Evolutionary conservation across 2,113 vertebrate species (phyloP).

Genomic region (Henicopernis longicauda): DNA sequence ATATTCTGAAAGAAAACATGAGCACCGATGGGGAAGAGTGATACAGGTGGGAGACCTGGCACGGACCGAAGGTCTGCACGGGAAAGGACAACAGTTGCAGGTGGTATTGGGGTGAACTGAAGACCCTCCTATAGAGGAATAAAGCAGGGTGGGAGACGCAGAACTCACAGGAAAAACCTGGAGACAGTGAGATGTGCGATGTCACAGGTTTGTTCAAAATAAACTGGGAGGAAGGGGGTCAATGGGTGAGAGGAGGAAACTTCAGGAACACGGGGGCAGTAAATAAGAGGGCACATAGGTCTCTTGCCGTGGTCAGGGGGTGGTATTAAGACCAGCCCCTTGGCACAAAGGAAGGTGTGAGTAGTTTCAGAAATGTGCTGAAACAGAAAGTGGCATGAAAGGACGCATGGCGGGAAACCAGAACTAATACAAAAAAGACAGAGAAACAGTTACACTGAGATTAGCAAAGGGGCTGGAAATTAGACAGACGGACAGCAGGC

Average conservation of each 20-base stretch:
- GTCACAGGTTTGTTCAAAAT: not conserved
- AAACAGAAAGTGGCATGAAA: not conserved
- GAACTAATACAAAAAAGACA: not conserved
- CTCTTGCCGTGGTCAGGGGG: rapidly evolving
- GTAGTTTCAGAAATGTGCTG: not conserved
- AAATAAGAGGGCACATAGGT: not conserved
- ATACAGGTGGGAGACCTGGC: not conserved
- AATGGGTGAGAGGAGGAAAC: not conserved
- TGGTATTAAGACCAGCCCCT: not conserved
- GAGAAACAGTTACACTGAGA: not conserved
- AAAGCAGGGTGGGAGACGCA: not conserved
- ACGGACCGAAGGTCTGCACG: not conserved
- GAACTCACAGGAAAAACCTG: not conserved
- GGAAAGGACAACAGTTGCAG: not conserved
- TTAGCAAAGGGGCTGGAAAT: not conserved
- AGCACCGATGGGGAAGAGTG: not conserved
- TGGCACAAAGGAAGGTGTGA: not conserved
- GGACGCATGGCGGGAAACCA: not conserved
- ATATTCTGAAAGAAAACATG: not conserved
- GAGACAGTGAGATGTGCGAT: not conserved
- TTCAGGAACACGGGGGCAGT: not conserved
- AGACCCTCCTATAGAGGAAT: not conserved
- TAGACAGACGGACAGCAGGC: not conserved
- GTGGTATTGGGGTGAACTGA: not conserved
- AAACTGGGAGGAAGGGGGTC: not conserved